Evolutionary conservation across 2,797 vertebrate genomes (phyloP), one percentile per base, ranked within the genome.

Genomic region (Pantherophis alleghaniensis): DNA sequence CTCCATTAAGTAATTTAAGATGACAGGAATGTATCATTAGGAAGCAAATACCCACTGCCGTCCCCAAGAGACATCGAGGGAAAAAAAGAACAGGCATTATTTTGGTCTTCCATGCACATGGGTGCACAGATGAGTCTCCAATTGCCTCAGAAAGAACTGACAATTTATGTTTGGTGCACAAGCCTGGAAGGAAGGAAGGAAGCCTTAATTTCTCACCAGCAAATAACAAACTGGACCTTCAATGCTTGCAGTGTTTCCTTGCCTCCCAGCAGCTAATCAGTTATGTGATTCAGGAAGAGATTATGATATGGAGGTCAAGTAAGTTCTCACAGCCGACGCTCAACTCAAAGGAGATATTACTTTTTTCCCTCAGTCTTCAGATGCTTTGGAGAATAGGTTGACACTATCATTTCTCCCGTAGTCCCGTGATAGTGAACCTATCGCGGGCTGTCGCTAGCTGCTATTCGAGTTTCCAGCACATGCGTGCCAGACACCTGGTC

Each of bases 1-100:
- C 96, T 95, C 96, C 0, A 1, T 96, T 96, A 97, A 95, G 92
- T 97, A 96, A 97, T 96, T 69, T 10, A 95, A 95, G 93, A 94
- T 97, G 97, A 97, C 96, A 96, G 90, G 92, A 90, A 94, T 28
- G 42, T 95, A 61, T 95, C 93, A 93, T 74, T 0, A 0, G 91
- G 91, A 94, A 91, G 90, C 93, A 96, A 95, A 88, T 94, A 93
- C 69, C 93, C 93, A 93, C 95, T 95, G 90, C 4, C 12, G 93
- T 95, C 92, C 93, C 93, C 86, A 42, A 0, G 89, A 97, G 89
- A 94, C 95, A 96, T 0, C 18, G 6, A 5, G 47, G 95, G 95
- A 95, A 96, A 95, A 95, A 95, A 95, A 24, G 4, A 42, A 79
- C 94, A 95, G 96, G 94, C 94, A 90, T 90, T 92, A 96, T 91